Percentiles rank a stretch among this genome's conserved stretches.
phyloP scores from a whole-genome alignment of 1,140 invertebrate species.

The Araneus ventricosus region DNA sequence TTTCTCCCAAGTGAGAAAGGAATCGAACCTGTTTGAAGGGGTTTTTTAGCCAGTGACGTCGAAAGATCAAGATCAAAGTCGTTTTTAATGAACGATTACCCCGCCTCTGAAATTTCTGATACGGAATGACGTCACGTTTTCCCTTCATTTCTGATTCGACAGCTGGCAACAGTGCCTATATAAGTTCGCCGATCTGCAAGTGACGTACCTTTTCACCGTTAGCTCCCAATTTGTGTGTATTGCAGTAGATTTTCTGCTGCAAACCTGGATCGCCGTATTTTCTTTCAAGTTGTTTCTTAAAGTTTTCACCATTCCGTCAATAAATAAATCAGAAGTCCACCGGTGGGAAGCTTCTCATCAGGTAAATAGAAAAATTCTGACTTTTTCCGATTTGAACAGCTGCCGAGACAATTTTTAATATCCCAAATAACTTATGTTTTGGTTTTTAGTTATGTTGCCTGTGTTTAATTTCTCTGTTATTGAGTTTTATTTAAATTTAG shows the following conservation, averaged over 20 bases:
- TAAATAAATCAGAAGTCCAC: slow-evolving; percentile 66
- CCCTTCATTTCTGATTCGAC: slow-evolving; percentile 27
- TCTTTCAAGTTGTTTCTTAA: slow-evolving; percentile 68
- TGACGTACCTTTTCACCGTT: slow-evolving; percentile 59
- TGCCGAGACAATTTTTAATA: neutral
- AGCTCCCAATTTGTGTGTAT: slow-evolving; percentile 35
- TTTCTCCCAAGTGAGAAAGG: neutral
- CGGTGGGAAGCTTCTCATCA: slow-evolving; percentile 75
- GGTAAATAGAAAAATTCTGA: slow-evolving; percentile 62
- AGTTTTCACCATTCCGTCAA: slow-evolving; percentile 74
- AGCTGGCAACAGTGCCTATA: slow-evolving; percentile 32
- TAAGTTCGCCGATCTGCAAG: neutral
- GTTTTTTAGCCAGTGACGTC: slow-evolving; percentile 10
- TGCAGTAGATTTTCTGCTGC: slow-evolving; percentile 41
- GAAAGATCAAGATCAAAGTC: slow-evolving; percentile 51
- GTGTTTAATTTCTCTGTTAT: neutral
- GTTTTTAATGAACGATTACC: slow-evolving; percentile 33
- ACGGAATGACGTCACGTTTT: slow-evolving; percentile 56
- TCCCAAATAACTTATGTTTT: neutral
- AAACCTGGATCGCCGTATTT: slow-evolving; percentile 69
- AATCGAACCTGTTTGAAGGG: slow-evolving; percentile 21
- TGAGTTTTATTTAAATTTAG: no score
- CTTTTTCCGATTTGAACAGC: neutral
- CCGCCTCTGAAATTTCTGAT: slow-evolving; percentile 32
- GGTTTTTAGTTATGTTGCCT: neutral